Conservation (phyloP, 2,797 vertebrate genomes). For the Sebastes oblongus region DNA sequence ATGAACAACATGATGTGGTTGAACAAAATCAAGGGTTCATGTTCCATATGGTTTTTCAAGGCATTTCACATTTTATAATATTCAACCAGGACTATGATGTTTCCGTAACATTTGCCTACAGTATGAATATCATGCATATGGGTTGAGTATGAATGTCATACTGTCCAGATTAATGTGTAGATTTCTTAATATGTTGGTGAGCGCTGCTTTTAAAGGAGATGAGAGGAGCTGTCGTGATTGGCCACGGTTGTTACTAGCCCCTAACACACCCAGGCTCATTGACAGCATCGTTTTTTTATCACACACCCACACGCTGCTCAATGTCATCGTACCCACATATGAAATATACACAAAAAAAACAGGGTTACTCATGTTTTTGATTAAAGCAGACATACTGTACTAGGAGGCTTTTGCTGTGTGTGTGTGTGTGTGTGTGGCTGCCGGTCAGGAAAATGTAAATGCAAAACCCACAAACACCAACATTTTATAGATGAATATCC, state of each 20-base stretch:
- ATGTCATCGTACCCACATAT: neutral
- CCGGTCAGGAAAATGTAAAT: neutral
- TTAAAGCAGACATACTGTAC: slow-evolving; percentile 3
- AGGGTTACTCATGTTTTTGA: neutral
- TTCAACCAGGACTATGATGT: neutral
- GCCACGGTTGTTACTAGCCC: neutral
- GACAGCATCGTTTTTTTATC: neutral
- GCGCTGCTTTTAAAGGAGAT: neutral
- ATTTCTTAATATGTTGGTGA: neutral
- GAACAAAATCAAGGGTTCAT: neutral
- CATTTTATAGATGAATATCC: neutral
- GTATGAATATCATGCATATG: neutral
- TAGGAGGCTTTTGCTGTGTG: neutral
- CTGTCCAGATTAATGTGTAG: neutral
- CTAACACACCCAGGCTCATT: neutral
- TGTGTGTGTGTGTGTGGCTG: neutral
- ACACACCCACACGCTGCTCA: neutral
- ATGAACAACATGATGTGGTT: neutral
- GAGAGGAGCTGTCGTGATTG: neutral
- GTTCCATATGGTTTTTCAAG: neutral
- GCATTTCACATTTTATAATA: neutral
- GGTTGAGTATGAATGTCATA: neutral
- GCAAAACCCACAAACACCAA: neutral
- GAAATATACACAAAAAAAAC: neutral
- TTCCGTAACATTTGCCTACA: neutral